Evolutionary conservation across 2,888 invertebrate genomes (phyloP).

Genomic region (Chironomus riparius): DNA sequence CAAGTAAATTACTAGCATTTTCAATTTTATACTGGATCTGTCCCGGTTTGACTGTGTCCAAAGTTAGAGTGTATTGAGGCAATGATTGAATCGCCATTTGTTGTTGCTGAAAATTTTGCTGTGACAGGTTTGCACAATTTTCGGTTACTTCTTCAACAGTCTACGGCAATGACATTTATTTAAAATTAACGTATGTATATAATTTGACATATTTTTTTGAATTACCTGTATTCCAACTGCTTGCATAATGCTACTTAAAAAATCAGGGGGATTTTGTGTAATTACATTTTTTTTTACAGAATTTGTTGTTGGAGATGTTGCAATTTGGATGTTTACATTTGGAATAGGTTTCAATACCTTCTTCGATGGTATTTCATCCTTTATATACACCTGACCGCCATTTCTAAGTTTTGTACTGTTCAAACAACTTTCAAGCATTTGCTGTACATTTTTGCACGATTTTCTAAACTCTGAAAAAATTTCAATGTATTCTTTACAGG

Average conservation of each 20-base stretch:
- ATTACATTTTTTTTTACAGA: slow-evolving; percentile 4
- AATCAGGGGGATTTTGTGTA: slow-evolving; percentile 31
- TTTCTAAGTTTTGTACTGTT: slow-evolving; percentile 54
- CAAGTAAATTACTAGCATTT: slow-evolving; percentile 11
- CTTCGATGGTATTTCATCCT: slow-evolving; percentile 39
- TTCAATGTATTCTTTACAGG: slow-evolving; percentile 54
- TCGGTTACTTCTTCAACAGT: slow-evolving; percentile 33
- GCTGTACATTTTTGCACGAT: slow-evolving; percentile 55
- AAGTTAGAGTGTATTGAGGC: slow-evolving; percentile 41
- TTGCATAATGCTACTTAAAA: slow-evolving; percentile 40
- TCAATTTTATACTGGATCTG: slow-evolving; percentile 36
- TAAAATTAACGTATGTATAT: too few relatives aligned
- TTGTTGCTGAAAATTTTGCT: slow-evolving; percentile 28
- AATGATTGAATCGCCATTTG: slow-evolving; percentile 31
- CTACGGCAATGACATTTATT: slow-evolving; percentile 28
- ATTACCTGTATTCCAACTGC: slow-evolving; percentile 40
- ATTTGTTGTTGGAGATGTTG: slow-evolving; percentile 4
- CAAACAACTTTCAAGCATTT: slow-evolving; percentile 57
- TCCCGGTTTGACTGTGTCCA: slow-evolving; percentile 36
- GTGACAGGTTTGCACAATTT: slow-evolving; percentile 28
- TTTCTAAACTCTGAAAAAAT: slow-evolving; percentile 53
- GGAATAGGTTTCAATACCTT: slow-evolving; percentile 9
- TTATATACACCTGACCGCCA: slow-evolving; percentile 53
- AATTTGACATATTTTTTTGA: slow-evolving; percentile 17
- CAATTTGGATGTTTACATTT: slow-evolving; percentile 14